Evolutionary conservation across 35 echinoderm and acorn worm genomes (phyloP).

Genomic region (Ptychodera flava): DNA sequence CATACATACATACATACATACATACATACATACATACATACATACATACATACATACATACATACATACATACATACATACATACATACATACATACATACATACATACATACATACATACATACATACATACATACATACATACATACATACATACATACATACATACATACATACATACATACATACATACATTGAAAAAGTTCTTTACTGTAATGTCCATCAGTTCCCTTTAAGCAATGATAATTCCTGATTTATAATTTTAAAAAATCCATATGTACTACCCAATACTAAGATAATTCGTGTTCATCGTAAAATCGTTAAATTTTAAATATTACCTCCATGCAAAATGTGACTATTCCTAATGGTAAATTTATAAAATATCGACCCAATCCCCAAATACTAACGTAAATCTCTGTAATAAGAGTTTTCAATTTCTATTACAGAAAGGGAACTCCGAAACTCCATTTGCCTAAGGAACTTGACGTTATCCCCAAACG

Average conservation of each 20-base stretch:
- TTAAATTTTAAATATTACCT: neutral
- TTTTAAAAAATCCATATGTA: neutral
- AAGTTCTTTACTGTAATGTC: too few species aligned
- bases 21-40: constrained; percentile 2
- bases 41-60: neutral
- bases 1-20: constrained; percentile 2
- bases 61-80: neutral
- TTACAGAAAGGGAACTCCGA: too few species aligned
- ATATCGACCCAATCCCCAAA: too few species aligned
- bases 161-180: neutral
- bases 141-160: constrained; percentile 2
- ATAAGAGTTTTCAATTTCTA: too few species aligned
- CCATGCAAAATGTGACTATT: too few species aligned
- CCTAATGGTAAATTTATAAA: too few species aligned
- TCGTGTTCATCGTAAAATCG: neutral
- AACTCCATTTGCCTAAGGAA: too few species aligned
- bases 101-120: constrained; percentile 2
- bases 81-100: constrained; percentile 2
- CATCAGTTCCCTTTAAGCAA: too few species aligned
- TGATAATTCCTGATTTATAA: neutral
- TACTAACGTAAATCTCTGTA: too few species aligned
- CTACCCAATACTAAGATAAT: neutral
- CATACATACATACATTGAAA: too few species aligned
- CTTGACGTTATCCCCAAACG: too few species aligned
- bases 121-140: constrained; percentile 2